A percentile compares a stretch with the other conserved stretches of the same genome.
Conservation (phyloP, 2,888 invertebrate species). For the Ommatoiulus sabulosus region DNA sequence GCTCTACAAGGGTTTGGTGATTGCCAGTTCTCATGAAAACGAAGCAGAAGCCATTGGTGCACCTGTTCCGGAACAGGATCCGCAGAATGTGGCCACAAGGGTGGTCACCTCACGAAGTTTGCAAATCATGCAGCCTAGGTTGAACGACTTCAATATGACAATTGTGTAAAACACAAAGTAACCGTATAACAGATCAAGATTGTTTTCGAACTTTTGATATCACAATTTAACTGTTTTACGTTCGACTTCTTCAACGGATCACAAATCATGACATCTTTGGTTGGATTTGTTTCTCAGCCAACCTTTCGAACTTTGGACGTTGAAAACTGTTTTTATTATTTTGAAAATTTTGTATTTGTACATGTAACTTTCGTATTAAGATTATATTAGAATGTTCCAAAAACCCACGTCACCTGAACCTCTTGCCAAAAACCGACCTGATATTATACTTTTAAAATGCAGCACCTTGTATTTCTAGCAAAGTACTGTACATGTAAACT, state of each 20-base stretch:
- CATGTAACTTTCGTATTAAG: neutral
- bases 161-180: neutral
- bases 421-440: neutral
- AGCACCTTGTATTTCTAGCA: too few relatives aligned
- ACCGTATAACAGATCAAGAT: too few relatives aligned
- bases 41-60: neutral
- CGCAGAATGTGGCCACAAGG: neutral
- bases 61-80: neutral
- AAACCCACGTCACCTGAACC: neutral
- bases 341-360: neutral
- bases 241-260: neutral
- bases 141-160: neutral
- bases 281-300: neutral
- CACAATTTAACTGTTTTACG: too few relatives aligned
- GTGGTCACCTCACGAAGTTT: neutral
- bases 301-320: neutral
- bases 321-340: neutral
- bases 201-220: too few relatives aligned
- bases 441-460: too few relatives aligned
- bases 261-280: neutral
- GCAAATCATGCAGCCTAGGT: neutral
- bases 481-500: too few relatives aligned
- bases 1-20: conserved; percentile 2
- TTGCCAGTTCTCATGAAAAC: neutral
- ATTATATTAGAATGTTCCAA: neutral